Evolutionary conservation across 2,113 vertebrate species (phyloP), one percentile per base, ranked within the genome.

Genomic region (Aix galericulata): DNA sequence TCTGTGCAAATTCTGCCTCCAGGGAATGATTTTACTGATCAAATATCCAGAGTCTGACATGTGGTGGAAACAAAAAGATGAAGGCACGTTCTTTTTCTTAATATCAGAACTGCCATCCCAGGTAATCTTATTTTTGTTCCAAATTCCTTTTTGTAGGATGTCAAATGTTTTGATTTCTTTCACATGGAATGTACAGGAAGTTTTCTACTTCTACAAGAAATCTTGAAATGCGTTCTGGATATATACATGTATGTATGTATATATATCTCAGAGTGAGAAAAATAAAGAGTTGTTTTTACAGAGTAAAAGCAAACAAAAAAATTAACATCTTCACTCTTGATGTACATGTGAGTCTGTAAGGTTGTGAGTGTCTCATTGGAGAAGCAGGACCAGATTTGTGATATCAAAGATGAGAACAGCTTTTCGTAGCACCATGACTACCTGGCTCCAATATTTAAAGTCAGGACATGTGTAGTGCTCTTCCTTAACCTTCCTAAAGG

Each of bases 291-390:
- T 59, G 17, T 62, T 87, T 81, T 86, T 74, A 31, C 3, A 80
- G 71, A 62, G 11, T 4, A n/a, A 42, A 46, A 68, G 29, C 50
- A 64, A 14, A 8, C 52, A 55, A 29, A 55, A 53, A 55, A 4
- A 2, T 22, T 23, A 52, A n/a, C 8, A 56, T 2, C 4, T 2
- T 46, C 32, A 42, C 6, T 66, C 22, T 15, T 78, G 26, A 56
- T 3, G 15, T 22, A 50, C 31, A 9, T 31, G 13, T 32, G 11
- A 53, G 9, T 68, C n/a, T 58, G 11, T 40, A 34, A 76, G 32
- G 11, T 27, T 55, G 5, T 14, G 12, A 36, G 31, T 11, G 20
- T 8, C n/a, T 53, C 1, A 0, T 7, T 67, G 44, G 48, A 6
- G 11, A 79, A 72, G 27, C 17, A 76, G 16, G 53, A 64, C 6